These are phyloP conservation scores for Physella acuta DNA, from an alignment of 1,140 invertebrate genomes.

Conservation along the genomic window DNA sequence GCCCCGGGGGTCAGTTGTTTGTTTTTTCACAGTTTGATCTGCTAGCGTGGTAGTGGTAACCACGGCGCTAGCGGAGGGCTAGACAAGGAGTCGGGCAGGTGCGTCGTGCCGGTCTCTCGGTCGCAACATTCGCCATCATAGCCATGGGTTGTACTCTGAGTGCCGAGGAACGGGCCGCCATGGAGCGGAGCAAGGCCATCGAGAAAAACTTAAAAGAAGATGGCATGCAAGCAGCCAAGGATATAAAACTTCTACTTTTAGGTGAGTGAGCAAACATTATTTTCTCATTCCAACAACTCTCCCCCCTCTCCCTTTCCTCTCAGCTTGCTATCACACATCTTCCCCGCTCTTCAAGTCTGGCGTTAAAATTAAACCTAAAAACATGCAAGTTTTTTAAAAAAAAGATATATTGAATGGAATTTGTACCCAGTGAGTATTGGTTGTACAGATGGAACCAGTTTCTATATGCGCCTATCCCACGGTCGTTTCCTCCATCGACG, in stretches of 20 bases:
- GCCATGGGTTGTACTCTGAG: conserved; percentile 97
- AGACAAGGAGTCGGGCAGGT: conserved; percentile 21
- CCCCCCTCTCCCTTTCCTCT: neutral
- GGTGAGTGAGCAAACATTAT: conserved; percentile 69
- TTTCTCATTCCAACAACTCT: neutral
- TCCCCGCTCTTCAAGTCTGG: neutral
- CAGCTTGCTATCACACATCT: neutral
- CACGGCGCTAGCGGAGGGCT: conserved; percentile 26
- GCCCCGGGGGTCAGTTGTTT: neutral
- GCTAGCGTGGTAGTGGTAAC: conserved; percentile 15
- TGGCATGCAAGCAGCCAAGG: conserved; percentile 97
- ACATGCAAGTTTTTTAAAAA: neutral
- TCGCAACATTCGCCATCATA: conserved; percentile 18
- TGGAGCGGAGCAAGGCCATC: conserved; percentile 96
- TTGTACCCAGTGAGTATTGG: neutral
- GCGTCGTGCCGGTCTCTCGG: conserved; percentile 16
- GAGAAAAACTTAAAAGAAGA: conserved; percentile 99
- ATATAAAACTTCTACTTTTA: conserved; percentile 96
- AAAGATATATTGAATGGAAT: neutral
- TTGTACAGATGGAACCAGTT: no score
- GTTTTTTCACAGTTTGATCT: neutral
- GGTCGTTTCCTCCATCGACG: neutral
- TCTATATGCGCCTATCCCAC: neutral
- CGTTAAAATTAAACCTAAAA: neutral
- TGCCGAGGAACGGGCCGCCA: conserved; percentile 93